Conservation (phyloP, 30 jellyfish, hydroid and myxozoan genomes). For the Chrysaora quinquecirrha region DNA sequence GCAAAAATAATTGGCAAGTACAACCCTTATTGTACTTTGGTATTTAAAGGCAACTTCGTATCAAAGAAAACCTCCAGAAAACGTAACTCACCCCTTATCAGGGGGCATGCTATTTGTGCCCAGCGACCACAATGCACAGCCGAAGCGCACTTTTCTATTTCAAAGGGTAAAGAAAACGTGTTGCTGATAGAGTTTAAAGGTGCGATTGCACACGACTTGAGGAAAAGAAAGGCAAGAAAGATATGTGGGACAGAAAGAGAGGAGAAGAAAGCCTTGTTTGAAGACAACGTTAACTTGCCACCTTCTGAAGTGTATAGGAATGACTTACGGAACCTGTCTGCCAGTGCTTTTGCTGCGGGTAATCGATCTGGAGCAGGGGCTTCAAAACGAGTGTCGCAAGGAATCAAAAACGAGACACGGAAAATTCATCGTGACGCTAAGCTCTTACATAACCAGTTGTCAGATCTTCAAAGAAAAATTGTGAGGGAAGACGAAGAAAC, state of each 20-base stretch:
- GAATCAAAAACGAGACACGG: background rate
- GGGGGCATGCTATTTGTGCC: no score
- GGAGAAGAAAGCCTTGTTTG: background rate
- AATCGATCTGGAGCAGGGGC: background rate
- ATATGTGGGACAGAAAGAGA: background rate
- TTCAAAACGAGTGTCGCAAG: background rate
- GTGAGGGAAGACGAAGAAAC: background rate
- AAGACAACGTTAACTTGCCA: background rate
- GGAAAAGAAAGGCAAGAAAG: background rate
- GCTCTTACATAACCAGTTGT: background rate
- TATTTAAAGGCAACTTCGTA: no score
- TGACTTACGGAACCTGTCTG: background rate
- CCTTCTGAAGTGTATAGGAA: background rate
- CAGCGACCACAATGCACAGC: no score
- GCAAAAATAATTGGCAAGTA: no score
- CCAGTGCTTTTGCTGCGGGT: background rate
- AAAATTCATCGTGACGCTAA: background rate
- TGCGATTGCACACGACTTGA: constrained; percentile 1
- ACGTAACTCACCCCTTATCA: no score
- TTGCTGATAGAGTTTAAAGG: no score
- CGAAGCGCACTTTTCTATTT: no score
- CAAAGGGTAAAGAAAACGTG: no score
- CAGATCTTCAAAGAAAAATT: background rate
- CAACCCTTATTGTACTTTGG: no score
- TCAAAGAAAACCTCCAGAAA: no score